These are phyloP conservation scores for Galaxias olidus DNA, from an alignment of 2,797 vertebrate species.

Conservation along the genomic window DNA sequence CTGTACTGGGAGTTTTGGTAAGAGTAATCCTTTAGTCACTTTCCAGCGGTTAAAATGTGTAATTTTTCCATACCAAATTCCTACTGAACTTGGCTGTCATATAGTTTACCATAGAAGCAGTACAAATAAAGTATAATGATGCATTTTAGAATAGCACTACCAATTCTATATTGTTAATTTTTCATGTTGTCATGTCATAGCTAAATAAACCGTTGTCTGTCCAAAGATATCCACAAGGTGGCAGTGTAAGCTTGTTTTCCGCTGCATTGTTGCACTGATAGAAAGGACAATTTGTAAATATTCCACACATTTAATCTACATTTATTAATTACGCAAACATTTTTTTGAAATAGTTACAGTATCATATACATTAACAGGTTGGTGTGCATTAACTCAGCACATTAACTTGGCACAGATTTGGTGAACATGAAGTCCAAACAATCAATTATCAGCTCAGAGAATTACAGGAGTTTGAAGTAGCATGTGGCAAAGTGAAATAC, in stretches of 20 bases:
- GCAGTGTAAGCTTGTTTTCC: constrained; percentile 3
- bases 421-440: too few species aligned
- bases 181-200: constrained; percentile 48
- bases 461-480: too few species aligned
- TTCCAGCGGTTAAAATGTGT: background rate
- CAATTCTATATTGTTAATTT: constrained; percentile 16
- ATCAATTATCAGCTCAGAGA: too few species aligned
- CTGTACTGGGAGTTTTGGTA: background rate
- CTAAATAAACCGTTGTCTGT: constrained; percentile 19
- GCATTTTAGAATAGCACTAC: too few species aligned
- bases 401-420: constrained; percentile 41
- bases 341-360: constrained; percentile 30
- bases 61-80: constrained; percentile 1
- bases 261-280: background rate
- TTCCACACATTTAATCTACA: constrained; percentile 14
- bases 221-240: constrained; percentile 40
- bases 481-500: too few species aligned
- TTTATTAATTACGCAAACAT: constrained; percentile 10
- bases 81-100: background rate
- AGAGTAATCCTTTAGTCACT: background rate
- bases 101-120: background rate
- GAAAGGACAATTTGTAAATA: background rate
- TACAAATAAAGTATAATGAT: too few species aligned
- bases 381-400: constrained; percentile 23
- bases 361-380: constrained; percentile 29